Evolutionary conservation across 2,888 invertebrate genomes (phyloP), one percentile per base, ranked within the genome.

Genomic region (Cheilosia vulpina): DNA sequence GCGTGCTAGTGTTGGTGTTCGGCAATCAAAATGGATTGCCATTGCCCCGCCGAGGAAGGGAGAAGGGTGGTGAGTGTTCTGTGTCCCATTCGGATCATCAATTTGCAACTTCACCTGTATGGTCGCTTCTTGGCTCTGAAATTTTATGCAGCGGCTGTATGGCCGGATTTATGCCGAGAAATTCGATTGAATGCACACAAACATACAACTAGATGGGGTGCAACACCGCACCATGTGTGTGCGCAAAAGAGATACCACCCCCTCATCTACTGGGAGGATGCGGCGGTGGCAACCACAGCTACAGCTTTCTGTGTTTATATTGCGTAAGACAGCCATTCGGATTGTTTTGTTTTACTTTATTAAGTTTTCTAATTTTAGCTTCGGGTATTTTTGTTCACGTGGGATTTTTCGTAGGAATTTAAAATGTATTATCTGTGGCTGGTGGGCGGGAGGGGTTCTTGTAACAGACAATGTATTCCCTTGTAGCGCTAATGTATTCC

Each of bases 101-200:
- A 52, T 41, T 41, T 50, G 50, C 50, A 57, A 43, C 17, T 66
- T 66, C 58, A 76, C 76, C 66, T 76, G 58, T 50, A 66, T 50
- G 9, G 45, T 58, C 31, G 47, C 38, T 38, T 13, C 13, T 47
- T 19, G 50, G 31, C 27, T 38, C 55, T 68, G 27, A 43, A 19
- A 43, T 52, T 55, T 34, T 21, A 63, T 76, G 76, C 57, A 50
- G 50, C 9, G 13, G 27, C 27, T 11, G 43, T 52, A 57, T 65
- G 27, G 24, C 31, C 9, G 45, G 13, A 75, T 27, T 43, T 31
- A 13, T 19, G 34, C 24, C n/a, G 7, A 24, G 11, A 27, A 27
- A 62, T 62, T 45, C 17, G 7, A 45, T 45, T 47, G 13, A 19
- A 47, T 52, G 4, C 24, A 4, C 31, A 47, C 24, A 41, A 7